These are phyloP conservation scores for Drosophila chauvacae DNA, from an alignment of 1,140 invertebrate genomes.

Conservation along the genomic window DNA sequence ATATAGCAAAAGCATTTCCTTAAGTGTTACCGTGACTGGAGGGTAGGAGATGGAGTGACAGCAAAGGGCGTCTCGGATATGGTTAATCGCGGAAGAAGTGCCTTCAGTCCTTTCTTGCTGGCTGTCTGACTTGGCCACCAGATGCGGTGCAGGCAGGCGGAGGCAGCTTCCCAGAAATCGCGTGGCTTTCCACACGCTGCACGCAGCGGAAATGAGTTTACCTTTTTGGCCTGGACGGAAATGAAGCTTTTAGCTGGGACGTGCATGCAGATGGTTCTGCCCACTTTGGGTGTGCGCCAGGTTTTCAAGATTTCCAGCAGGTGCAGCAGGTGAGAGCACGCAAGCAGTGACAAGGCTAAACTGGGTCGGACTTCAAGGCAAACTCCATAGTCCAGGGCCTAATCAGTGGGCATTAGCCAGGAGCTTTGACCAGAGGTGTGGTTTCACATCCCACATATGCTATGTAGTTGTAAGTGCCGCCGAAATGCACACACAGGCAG, in stretches of 20 bases:
- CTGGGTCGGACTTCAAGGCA: neutral
- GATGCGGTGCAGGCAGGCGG: neutral
- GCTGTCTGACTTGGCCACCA: constrained; percentile 2
- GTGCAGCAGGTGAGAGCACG: neutral
- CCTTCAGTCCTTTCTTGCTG: neutral
- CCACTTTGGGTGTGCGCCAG: neutral
- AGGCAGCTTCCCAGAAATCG: constrained; percentile 11
- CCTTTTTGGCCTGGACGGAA: constrained; percentile 36
- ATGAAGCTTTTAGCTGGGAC: constrained; percentile 31
- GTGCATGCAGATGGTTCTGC: constrained; percentile 17
- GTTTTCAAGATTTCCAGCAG: neutral
- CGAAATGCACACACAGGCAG: neutral
- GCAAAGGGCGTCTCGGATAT: constrained; percentile 2
- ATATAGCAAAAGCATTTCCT: neutral
- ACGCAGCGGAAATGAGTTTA: constrained; percentile 30
- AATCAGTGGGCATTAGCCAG: neutral
- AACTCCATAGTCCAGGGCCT: neutral
- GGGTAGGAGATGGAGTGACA: neutral
- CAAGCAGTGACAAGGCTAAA: neutral
- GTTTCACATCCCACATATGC: too few species aligned
- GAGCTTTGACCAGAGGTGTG: neutral
- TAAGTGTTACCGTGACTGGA: neutral
- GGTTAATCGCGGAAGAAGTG: neutral
- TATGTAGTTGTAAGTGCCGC: neutral
- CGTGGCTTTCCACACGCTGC: constrained; percentile 1